Percentiles rank a stretch among this genome's conserved stretches.
Conservation (phyloP, 1,140 invertebrate genomes). For the Drosophila gunungcola region DNA sequence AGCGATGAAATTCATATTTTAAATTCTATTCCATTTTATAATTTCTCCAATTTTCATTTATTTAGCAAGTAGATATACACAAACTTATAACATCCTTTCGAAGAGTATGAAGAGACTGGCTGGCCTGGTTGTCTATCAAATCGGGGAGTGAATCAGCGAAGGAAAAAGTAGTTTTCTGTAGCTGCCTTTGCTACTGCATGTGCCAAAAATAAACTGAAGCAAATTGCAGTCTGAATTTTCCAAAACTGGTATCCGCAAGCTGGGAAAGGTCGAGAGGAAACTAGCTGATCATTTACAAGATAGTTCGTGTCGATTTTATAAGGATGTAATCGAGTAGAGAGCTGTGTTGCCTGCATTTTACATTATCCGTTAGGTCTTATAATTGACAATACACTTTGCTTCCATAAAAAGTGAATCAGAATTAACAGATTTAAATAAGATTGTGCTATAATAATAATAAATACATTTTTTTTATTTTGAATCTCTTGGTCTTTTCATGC, state of each 20-base stretch:
- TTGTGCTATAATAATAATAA: no score
- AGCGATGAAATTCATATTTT: no score
- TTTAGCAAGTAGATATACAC: no score
- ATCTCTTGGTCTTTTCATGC: neutral
- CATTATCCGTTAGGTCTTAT: neutral
- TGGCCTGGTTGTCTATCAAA: conserved; percentile 27
- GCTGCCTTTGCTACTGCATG: conserved; percentile 11
- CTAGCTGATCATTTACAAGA: conserved; percentile 1
- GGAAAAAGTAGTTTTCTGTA: neutral
- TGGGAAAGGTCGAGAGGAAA: conserved; percentile 11
- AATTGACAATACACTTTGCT: neutral
- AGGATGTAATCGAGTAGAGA: conserved; percentile 3
- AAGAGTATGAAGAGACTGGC: conserved; percentile 5
- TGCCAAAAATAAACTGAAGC: conserved; percentile 18
- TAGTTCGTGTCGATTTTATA: neutral
- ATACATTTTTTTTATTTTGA: neutral
- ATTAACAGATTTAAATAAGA: no score
- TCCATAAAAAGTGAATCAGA: no score
- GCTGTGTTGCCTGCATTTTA: neutral
- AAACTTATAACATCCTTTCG: neutral
- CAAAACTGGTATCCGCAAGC: neutral
- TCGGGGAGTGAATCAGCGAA: conserved; percentile 24
- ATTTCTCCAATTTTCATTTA: no score
- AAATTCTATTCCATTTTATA: no score
- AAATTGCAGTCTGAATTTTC: neutral